A percentile compares a stretch with the other conserved stretches of the same genome.
Conservation (phyloP, 2,797 vertebrate species). For the Neolamprologus multifasciatus region DNA sequence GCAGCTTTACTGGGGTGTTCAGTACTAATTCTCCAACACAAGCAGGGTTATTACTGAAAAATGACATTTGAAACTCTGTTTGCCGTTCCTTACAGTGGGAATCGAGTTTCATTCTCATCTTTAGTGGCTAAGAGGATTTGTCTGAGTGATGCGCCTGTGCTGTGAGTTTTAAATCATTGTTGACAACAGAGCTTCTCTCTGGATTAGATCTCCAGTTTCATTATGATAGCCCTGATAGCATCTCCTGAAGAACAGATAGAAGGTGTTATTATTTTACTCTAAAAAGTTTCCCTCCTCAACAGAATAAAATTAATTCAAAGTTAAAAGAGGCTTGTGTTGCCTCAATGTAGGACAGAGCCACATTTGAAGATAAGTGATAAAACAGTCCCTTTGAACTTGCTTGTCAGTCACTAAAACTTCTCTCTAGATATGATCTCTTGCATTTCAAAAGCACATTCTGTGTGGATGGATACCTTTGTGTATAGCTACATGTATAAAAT, state of each 20-base stretch:
- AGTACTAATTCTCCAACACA: slow-evolving; percentile 16
- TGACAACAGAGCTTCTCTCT: slow-evolving; percentile 54
- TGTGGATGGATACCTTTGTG: slow-evolving; percentile 43
- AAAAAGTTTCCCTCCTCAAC: slow-evolving; percentile 34
- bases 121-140: slow-evolving; percentile 54
- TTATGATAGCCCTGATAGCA: slow-evolving; percentile 54
- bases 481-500: slow-evolving; percentile 4
- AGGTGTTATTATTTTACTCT: slow-evolving; percentile 54
- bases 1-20: not conserved
- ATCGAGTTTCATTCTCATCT: slow-evolving; percentile 21
- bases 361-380: slow-evolving; percentile 57
- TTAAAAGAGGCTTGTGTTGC: slow-evolving; percentile 38
- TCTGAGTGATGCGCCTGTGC: slow-evolving; percentile 51
- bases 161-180: slow-evolving; percentile 63
- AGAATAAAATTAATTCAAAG: slow-evolving; percentile 57
- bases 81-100: slow-evolving; percentile 20
- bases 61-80: slow-evolving; percentile 39
- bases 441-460: slow-evolving; percentile 33
- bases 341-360: slow-evolving; percentile 22
- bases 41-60: slow-evolving; percentile 20
- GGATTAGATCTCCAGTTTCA: slow-evolving; percentile 66
- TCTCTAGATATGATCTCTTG: slow-evolving; percentile 39
- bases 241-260: slow-evolving; percentile 45
- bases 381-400: slow-evolving; percentile 46
- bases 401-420: slow-evolving; percentile 54